A percentile compares a stretch with the other conserved stretches of the same genome.
These are phyloP conservation scores for Rhaphigaster nebulosa DNA, from an alignment of 2,888 invertebrate species.

Conservation along the genomic window DNA sequence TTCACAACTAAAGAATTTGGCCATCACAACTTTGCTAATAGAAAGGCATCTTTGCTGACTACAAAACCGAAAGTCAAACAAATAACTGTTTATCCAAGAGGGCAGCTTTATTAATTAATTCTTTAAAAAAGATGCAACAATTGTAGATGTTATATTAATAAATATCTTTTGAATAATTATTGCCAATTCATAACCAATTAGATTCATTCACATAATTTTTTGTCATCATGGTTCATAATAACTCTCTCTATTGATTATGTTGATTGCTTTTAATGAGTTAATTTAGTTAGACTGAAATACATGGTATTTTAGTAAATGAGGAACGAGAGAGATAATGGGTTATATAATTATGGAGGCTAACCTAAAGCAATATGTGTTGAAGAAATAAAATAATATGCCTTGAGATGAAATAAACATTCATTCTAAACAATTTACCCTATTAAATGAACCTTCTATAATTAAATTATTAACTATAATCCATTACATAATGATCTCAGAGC, in stretches of 20 bases:
- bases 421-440: too few species aligned
- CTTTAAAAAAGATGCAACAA: not conserved
- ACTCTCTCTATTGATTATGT: not conserved
- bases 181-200: not conserved
- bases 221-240: not conserved
- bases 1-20: conserved; percentile 65
- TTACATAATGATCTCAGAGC: too few species aligned
- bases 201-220: not conserved
- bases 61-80: conserved; percentile 68
- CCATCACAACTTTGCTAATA: conserved; percentile 63
- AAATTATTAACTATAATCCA: too few species aligned
- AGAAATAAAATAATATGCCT: too few species aligned
- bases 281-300: too few species aligned
- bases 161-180: not conserved
- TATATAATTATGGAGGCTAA: too few species aligned
- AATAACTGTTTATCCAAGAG: conserved; percentile 70
- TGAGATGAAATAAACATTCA: too few species aligned
- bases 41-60: conserved; percentile 62
- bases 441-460: too few species aligned
- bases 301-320: not conserved
- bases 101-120: conserved; percentile 65
- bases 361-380: too few species aligned
- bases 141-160: not conserved
- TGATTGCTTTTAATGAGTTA: not conserved
- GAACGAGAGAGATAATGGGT: too few species aligned